Evolutionary conservation across 2,113 vertebrate genomes (phyloP).

Genomic region (Bothrops jararaca): DNA sequence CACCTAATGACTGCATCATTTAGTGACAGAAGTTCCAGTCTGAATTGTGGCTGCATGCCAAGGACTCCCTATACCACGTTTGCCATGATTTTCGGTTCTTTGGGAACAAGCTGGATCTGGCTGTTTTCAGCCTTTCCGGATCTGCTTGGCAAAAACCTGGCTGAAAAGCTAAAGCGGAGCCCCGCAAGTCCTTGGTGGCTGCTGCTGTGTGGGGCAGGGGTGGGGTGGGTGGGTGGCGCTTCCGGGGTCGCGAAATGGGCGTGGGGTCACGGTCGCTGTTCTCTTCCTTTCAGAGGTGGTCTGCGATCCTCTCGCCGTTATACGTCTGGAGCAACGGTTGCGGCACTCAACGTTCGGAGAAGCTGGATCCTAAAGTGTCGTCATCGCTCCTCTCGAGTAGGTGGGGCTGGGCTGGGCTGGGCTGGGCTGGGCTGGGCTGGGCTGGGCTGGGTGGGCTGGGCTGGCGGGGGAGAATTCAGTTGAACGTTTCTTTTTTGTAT

Average conservation of each 20-base stretch:
- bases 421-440: no score
- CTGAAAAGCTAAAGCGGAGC: background rate
- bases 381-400: conserved; percentile 85
- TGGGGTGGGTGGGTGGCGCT: background rate
- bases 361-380: conserved; percentile 62
- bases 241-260: background rate
- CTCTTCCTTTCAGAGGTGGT: conserved; percentile 73
- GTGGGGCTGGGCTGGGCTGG: conserved; percentile 35
- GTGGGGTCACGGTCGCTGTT: rapidly evolving
- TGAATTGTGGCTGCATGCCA: no score
- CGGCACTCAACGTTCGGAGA: conserved; percentile 76
- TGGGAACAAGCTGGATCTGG: background rate
- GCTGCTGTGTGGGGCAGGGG: background rate
- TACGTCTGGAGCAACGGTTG: conserved; percentile 82
- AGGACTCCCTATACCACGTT: no score
- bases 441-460: no score
- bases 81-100: no score
- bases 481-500: no score
- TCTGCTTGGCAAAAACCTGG: background rate
- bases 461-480: no score
- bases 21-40: no score
- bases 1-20: no score
- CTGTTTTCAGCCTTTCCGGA: background rate
- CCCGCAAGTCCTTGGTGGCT: background rate
- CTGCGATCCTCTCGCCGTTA: conserved; percentile 83